A percentile compares a stretch with the other conserved stretches of the same genome.
Conservation (phyloP, 2,113 vertebrate species). For the Podarcis raffonei region DNA sequence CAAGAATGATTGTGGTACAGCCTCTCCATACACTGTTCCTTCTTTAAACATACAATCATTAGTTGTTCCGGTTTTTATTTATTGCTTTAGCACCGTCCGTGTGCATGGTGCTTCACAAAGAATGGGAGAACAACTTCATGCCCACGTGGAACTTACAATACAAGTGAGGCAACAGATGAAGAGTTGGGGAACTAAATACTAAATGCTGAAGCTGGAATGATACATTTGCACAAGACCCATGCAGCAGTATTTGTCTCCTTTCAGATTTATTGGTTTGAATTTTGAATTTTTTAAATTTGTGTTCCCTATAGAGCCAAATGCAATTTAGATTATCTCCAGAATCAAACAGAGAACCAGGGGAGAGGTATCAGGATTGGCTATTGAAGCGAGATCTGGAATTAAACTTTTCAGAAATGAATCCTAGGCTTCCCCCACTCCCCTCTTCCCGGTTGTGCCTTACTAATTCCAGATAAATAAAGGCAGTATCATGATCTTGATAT, state of each 20-base stretch:
- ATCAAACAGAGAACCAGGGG: neutral
- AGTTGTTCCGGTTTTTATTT: too few species aligned
- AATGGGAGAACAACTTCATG: too few species aligned
- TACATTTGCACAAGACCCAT: neutral
- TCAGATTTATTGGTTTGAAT: neutral
- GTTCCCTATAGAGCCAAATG: too few species aligned
- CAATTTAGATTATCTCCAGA: too few species aligned
- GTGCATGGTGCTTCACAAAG: too few species aligned
- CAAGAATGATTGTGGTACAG: too few species aligned
- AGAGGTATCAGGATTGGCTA: neutral
- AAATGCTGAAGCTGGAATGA: neutral
- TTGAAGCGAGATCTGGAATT: neutral
- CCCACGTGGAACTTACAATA: too few species aligned
- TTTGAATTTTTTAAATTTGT: neutral
- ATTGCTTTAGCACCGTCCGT: too few species aligned
- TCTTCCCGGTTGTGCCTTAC: neutral
- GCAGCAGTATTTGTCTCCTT: neutral
- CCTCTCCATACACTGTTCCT: too few species aligned
- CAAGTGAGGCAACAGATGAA: neutral
- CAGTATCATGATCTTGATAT: neutral
- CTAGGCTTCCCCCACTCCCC: neutral
- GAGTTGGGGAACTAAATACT: neutral
- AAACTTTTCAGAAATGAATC: neutral
- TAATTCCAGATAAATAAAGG: neutral
- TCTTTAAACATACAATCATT: too few species aligned